Evolutionary conservation across 2,888 invertebrate genomes (phyloP).

Genomic region (Lamellibrachia satsuma): DNA sequence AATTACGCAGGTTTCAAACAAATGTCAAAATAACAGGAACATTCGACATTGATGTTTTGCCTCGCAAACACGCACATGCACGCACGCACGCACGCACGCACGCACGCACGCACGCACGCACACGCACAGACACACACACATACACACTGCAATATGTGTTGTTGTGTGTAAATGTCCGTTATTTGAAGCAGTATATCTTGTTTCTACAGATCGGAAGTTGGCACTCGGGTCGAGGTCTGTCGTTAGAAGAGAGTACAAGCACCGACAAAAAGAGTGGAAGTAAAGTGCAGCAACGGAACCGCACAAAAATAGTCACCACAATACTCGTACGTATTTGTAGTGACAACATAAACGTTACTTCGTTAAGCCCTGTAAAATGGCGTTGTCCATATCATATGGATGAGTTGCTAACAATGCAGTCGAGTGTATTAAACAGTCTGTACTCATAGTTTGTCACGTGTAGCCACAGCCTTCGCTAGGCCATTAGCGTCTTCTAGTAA

Average conservation of each 20-base stretch:
- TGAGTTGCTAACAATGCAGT: too few relatives aligned
- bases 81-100: too few relatives aligned
- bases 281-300: constrained; percentile 33
- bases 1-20: too few relatives aligned
- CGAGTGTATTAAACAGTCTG: too few relatives aligned
- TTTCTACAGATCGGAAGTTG: constrained; percentile 31
- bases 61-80: too few relatives aligned
- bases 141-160: not conserved
- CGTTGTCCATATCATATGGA: too few relatives aligned
- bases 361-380: not conserved
- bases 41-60: too few relatives aligned
- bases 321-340: constrained; percentile 32
- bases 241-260: not conserved
- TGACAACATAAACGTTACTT: not conserved
- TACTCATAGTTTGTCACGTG: too few relatives aligned
- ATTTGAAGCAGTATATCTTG: not conserved
- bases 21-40: too few relatives aligned
- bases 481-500: too few relatives aligned
- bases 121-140: not conserved
- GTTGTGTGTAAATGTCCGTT: not conserved
- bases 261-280: constrained; percentile 23
- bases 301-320: constrained; percentile 36
- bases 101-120: too few relatives aligned
- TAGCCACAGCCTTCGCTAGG: too few relatives aligned
- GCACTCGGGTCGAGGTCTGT: constrained; percentile 25